Evolutionary conservation across 2,888 invertebrate genomes (phyloP), one percentile per base, ranked within the genome.

Genomic region (Drosophila borealis): DNA sequence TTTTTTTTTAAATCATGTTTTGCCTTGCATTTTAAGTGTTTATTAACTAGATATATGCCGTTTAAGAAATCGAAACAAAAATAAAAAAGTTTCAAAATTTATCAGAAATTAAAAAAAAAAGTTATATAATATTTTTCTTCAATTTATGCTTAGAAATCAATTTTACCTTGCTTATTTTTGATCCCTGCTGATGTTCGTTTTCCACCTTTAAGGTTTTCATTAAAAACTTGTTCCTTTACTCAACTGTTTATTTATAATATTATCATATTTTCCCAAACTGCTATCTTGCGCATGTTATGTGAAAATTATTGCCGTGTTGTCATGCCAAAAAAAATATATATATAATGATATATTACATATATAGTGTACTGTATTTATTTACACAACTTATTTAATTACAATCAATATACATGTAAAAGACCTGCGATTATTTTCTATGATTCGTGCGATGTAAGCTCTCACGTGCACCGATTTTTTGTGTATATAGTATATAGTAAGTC

Each of bases 391-490:
- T 54, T 42, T 8, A 56, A 56, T 36, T 55, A 36, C 42, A 39
- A 48, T 46, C 48, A 50, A 37, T 44, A 34, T 33, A 21, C 39
- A 41, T 46, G 50, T 61, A 59, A 19, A 29, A 71, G 21, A 21
- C 13, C 44, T 41, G 37, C 2, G 29, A 37, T 39, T 37, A 13
- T n/a, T 51, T 71, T 46, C 14, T 37, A 36, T 60, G 34, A 46
- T 48, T 48, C 19, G 33, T 46, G 64, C 21, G 9, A 37, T 44
- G 11, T 39, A 37, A 42, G 19, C 57, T 71, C 71, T 56, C 71
- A 71, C 51, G 60, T 71, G 41, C 34, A 21, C 14, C 8, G 39
- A 39, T 9, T 8, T 44, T 66, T 25, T 25, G 17, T 37, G 2
- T 9, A n/a, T 42, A 41, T 17, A n/a, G 2, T 50, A 11, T 54